Base-by-base conservation (phyloP, 2,113 vertebrate species). In the Phocoena sinus region DNA sequence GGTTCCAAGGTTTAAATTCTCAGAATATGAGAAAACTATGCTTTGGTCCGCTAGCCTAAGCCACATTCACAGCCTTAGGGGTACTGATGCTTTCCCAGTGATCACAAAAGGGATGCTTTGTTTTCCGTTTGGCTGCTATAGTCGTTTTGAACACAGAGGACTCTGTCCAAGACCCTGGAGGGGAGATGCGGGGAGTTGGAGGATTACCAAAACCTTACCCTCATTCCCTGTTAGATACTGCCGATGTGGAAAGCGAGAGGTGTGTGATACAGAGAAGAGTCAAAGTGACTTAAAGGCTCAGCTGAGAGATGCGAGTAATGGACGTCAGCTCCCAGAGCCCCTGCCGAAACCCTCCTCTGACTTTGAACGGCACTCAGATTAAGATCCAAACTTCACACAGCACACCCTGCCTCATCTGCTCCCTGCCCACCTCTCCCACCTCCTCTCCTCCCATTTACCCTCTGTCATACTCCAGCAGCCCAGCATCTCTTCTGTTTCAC, bases 111-210 rank as follows among this genome's bases (percentile, higher is more conserved):
- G 41, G 50, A 18, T 13, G 88, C 93, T 96, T 94, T 88, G 76
- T 94, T 77, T 94, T 68, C 67, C 12, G 0, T 70, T 82, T 63
- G 81, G 53, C 82, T 53, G 70, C 85, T 44, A 15, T 44, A 15
- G 41, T 50, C 71, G n/a, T n/a, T 91, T 62, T 62, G 96, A 96
- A 94, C 87, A 94, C 79, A 90, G 90, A 70, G 44, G 74, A 58
- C 93, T 80, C 96, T 84, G 70, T 77, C 28, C 1, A 1, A 31
- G 83, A 50, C 38, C 65, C 93, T 47, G 67, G 44, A 68, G 56
- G 38, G 67, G 80, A 83, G 60, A 84, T n/a, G 56, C 2, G 14
- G 70, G 85, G 67, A 68, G 38, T 1, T 65, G 73, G 89, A 91
- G 33, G 67, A 5, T 36, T 17, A 31, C 41, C 62, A 36, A 79